Base-by-base conservation (phyloP, 1,140 invertebrate genomes). In the Drosophila saltans region DNA sequence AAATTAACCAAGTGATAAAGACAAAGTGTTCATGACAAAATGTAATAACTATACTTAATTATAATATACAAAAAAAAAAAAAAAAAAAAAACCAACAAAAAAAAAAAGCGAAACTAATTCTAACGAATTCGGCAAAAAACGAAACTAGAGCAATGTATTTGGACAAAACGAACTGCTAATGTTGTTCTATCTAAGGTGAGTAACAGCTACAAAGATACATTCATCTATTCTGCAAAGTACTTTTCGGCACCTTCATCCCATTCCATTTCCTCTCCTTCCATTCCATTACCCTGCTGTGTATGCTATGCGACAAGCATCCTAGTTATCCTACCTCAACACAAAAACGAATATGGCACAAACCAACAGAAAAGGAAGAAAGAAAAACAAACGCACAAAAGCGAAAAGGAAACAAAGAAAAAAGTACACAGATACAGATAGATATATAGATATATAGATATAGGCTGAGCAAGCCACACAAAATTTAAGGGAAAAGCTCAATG, bases 1-100 rank as follows among this genome's bases (percentile, higher is more conserved):
- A 33, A 61, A 61, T 52, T 52, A 78, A 72, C 72, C 79, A 82
- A 86, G 82, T 86, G 82, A 86, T 86, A 86, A 86, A 86, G 82
- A 88, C 82, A 86, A 88, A 83, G 82, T 86, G 82, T 86, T 86
- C 82, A 86, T 78, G 82, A 82, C 66, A 88, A 83, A 88, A 86
- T 80, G 71, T 86, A 77, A 85, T 84, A 79, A 74, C 66, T 88
- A 80, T 72, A 76, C 55, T 68, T 70, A 80, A 40, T 26, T 61
- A 55, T 52, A 82, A 63, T 39, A 70, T 78, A 81, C 67, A 84
- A 59, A 72, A 63, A 33, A 66, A 74, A 36, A 63, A 36, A 45
- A 5, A 28, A 39, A 60, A n/a, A 61, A 62, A 59, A 67, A 58
- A n/a, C n/a, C n/a, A n/a, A n/a, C n/a, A 45, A 5, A 28, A 39